A percentile compares a stretch with the other conserved stretches of the same genome.
phyloP scores from a whole-genome alignment of 2,797 vertebrate species.

The Spinus olivaceus region DNA sequence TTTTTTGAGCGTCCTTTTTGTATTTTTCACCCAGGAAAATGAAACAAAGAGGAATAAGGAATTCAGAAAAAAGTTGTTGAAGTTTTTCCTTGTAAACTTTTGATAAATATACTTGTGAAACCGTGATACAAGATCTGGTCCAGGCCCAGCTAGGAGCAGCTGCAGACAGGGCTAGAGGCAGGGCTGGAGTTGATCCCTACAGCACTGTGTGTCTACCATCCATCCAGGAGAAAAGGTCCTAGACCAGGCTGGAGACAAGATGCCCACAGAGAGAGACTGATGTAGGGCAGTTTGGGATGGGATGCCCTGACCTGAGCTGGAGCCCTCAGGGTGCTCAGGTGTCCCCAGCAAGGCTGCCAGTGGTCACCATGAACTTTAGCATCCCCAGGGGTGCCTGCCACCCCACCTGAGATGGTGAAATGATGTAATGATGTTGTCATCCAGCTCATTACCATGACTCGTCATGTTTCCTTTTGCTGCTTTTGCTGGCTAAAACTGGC shows the following conservation, averaged over 20 bases:
- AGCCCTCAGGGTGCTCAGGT: background rate
- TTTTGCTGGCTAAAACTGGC: background rate
- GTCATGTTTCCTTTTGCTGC: background rate
- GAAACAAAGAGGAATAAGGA: background rate
- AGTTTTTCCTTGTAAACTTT: background rate
- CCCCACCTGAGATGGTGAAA: background rate
- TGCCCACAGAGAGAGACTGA: background rate
- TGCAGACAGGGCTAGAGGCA: background rate
- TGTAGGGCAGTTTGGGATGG: background rate
- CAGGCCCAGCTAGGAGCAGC: background rate
- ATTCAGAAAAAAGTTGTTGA: background rate
- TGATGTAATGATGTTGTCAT: background rate
- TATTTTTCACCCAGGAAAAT: background rate
- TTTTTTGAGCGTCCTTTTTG: background rate
- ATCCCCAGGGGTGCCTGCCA: background rate
- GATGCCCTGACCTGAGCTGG: background rate
- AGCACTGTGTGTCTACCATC: background rate
- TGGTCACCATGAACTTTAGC: background rate
- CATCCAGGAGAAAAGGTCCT: background rate
- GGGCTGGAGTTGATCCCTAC: background rate
- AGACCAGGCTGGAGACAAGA: background rate
- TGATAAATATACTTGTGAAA: background rate
- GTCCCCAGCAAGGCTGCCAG: background rate
- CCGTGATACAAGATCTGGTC: fast-evolving
- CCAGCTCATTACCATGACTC: background rate